Percentiles rank a stretch among this genome's conserved stretches.
phyloP scores from a whole-genome alignment of 2,888 invertebrate species.

The Ceramica pisi region DNA sequence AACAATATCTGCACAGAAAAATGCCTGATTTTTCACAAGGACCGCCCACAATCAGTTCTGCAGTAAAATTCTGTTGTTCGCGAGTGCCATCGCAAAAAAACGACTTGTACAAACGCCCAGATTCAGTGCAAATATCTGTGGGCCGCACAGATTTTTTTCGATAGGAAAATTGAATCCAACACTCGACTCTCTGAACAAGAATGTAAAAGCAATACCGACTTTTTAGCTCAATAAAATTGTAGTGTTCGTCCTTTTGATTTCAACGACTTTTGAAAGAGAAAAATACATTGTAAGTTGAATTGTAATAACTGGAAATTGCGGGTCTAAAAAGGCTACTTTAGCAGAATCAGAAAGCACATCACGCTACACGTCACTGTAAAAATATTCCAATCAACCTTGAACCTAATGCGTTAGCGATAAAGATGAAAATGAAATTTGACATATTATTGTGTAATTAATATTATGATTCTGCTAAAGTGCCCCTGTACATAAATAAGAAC shows the following conservation, averaged over 20 bases:
- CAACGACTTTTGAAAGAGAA: not conserved
- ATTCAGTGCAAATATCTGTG: conserved; percentile 37
- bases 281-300: too few species aligned
- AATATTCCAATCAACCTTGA: too few species aligned
- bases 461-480: too few species aligned
- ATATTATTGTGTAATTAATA: too few species aligned
- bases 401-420: too few species aligned
- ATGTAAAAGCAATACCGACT: conserved; percentile 9
- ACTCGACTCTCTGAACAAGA: conserved; percentile 25
- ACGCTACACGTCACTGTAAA: too few species aligned
- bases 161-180: conserved; percentile 42
- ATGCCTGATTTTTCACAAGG: not conserved
- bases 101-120: conserved; percentile 19
- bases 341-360: too few species aligned
- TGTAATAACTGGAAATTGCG: too few species aligned
- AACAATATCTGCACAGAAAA: not conserved
- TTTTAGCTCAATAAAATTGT: conserved; percentile 6
- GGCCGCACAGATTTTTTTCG: conserved; percentile 39
- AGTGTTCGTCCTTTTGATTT: not conserved
- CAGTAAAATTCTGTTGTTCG: conserved; percentile 33
- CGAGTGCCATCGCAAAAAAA: conserved; percentile 32
- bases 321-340: too few species aligned
- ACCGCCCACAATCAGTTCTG: conserved; percentile 33
- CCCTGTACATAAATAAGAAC: too few species aligned
- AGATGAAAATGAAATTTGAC: too few species aligned